Evolutionary conservation across 1,140 invertebrate species (phyloP).

Genomic region (Penaeus indicus): DNA sequence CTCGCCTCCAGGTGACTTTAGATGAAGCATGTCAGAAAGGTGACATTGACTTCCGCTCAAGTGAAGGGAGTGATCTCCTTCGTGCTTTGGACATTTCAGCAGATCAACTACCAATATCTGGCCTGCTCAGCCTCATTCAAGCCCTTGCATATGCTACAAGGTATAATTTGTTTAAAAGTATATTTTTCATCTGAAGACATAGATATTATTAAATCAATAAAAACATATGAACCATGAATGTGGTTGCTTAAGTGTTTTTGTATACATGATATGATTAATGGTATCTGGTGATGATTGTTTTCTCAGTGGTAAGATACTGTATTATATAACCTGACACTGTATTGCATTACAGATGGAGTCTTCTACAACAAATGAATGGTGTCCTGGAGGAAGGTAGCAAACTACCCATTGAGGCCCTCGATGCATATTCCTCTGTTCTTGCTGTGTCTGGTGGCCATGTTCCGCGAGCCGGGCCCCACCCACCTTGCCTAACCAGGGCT

Average conservation of each 20-base stretch:
- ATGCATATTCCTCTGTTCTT: conserved; percentile 64
- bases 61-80: conserved; percentile 60
- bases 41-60: conserved; percentile 60
- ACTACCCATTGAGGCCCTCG: conserved; percentile 52
- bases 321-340: not conserved
- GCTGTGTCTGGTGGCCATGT: conserved; percentile 62
- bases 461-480: conserved; percentile 71
- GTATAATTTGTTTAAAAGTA: conserved; percentile 1
- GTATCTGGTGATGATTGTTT: not conserved
- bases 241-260: no score
- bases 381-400: conserved; percentile 71
- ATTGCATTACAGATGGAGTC: conserved; percentile 70
- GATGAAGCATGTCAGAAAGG: conserved; percentile 70
- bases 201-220: not conserved
- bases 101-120: conserved; percentile 62
- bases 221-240: not conserved
- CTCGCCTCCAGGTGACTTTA: conserved; percentile 79
- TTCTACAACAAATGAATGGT: conserved; percentile 74
- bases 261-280: not conserved
- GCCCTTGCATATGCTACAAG: conserved; percentile 56
- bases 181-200: not conserved
- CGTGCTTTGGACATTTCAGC: conserved; percentile 58
- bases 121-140: conserved; percentile 61
- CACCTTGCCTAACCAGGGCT: conserved; percentile 71
- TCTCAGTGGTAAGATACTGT: not conserved